Conservation (phyloP, 2,797 vertebrate species). For the Dromococcyx pavoninus region DNA sequence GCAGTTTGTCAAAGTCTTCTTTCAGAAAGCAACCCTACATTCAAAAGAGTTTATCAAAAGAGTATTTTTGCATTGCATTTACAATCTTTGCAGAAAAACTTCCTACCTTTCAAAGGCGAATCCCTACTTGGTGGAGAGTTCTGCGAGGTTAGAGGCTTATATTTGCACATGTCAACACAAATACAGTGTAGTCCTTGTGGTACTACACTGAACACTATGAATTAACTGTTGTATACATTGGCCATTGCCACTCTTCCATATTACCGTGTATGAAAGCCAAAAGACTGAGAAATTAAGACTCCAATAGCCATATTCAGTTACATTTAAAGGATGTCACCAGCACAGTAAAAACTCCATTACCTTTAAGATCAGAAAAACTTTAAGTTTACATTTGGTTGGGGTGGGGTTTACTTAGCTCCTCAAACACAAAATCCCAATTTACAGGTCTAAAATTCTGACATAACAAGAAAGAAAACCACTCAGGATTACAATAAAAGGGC, state of each 20-base stretch:
- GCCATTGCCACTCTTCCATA: background rate
- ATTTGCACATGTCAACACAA: background rate
- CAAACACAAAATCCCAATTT: background rate
- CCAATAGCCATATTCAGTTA: background rate
- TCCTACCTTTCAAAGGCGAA: background rate
- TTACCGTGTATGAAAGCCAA: fast-evolving
- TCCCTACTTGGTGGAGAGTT: background rate
- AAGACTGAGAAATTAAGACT: background rate
- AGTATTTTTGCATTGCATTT: background rate
- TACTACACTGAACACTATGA: background rate
- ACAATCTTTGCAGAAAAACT: background rate
- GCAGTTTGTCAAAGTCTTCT: slow-evolving; percentile 32
- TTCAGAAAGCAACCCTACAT: slow-evolving; percentile 12
- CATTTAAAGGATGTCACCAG: background rate
- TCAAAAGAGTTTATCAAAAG: slow-evolving; percentile 7
- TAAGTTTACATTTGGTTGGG: background rate
- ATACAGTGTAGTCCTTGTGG: background rate
- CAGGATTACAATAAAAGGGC: background rate
- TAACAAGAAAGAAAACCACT: background rate
- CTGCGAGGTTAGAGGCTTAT: background rate
- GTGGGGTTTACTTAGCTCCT: background rate
- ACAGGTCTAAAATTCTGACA: background rate
- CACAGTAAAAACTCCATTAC: background rate
- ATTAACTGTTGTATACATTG: background rate
- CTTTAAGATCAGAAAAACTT: background rate